Conservation (phyloP, 2,888 invertebrate species). For the Crepidodera aurea region DNA sequence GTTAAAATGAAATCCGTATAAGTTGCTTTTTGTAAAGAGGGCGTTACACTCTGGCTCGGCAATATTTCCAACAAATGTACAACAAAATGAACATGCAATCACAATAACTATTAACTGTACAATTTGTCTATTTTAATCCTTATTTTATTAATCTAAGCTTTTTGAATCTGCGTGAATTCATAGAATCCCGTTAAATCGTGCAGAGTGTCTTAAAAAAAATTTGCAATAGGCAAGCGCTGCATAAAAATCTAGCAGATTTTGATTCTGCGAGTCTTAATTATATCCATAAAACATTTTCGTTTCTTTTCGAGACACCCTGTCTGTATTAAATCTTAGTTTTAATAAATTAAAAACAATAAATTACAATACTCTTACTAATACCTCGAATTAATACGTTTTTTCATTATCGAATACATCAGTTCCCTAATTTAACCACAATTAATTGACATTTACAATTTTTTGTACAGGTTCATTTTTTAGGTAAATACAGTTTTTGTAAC, state of each 20-base stretch:
- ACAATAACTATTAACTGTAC: slow-evolving; percentile 42
- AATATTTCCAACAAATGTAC: slow-evolving; percentile 31
- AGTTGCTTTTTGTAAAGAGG: background rate
- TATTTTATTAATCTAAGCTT: slow-evolving; percentile 38
- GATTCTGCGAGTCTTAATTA: too few species aligned
- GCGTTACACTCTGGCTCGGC: background rate
- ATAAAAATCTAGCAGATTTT: background rate
- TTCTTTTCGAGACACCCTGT: too few species aligned
- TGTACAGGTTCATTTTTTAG: background rate
- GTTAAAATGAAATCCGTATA: background rate
- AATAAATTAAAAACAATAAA: slow-evolving; percentile 26
- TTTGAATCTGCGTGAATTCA: slow-evolving; percentile 43
- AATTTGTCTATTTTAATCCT: slow-evolving; percentile 39
- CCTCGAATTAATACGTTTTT: slow-evolving; percentile 4
- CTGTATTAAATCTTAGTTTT: background rate
- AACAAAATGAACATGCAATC: slow-evolving; percentile 43
- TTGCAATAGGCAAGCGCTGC: slow-evolving; percentile 14
- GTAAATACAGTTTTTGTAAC: background rate
- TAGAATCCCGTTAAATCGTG: background rate
- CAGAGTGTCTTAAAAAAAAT: slow-evolving; percentile 5
- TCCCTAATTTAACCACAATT: too few species aligned
- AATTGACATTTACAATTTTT: background rate
- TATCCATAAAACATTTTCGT: too few species aligned
- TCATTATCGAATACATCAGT: slow-evolving; percentile 5
- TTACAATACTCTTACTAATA: slow-evolving; percentile 27